Evolutionary conservation across 2,113 vertebrate genomes (phyloP).

Genomic region (Dissostichus mawsoni): DNA sequence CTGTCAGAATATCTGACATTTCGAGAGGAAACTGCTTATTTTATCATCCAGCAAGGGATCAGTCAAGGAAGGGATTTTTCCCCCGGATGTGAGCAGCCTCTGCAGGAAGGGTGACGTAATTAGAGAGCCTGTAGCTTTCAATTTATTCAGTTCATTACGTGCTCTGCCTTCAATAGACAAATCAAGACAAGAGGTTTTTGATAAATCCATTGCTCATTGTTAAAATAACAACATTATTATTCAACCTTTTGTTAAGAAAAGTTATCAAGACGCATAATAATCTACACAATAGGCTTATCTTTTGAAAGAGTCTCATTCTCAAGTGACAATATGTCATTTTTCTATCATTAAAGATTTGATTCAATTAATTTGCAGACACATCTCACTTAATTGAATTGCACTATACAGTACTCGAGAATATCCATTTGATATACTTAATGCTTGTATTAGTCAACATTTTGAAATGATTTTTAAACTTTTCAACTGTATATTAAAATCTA

Average conservation of each 20-base stretch:
- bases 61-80: background rate
- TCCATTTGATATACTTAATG: background rate
- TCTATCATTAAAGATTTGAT: background rate
- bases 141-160: background rate
- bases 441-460: background rate
- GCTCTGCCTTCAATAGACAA: background rate
- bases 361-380: background rate
- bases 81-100: background rate
- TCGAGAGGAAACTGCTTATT: background rate
- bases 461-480: background rate
- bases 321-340: background rate
- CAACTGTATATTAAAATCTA: background rate
- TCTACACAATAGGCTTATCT: background rate
- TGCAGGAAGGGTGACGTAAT: slow-evolving; percentile 8
- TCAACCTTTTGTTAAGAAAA: background rate
- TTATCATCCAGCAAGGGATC: background rate
- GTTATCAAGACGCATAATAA: background rate
- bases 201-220: background rate
- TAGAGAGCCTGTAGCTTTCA: background rate
- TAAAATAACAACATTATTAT: background rate
- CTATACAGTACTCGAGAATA: too few species aligned
- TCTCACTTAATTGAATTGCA: background rate
- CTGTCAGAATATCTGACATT: background rate
- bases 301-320: background rate
- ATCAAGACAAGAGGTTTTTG: background rate